Evolutionary conservation across 1,140 invertebrate genomes (phyloP), one percentile per base, ranked within the genome.

Genomic region (Pogonognathellus flavescens): DNA sequence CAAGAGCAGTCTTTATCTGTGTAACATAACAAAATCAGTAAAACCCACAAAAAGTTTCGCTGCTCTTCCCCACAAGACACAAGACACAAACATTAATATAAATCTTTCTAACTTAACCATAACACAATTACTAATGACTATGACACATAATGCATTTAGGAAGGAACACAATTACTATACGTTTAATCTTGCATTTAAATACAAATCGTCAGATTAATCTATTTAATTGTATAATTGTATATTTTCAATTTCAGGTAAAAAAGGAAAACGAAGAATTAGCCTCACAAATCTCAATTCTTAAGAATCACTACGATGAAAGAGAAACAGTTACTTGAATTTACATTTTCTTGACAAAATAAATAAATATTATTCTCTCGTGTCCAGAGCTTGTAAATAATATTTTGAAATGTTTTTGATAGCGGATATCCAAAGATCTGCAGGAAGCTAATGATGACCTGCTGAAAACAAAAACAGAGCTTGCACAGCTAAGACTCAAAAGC

Each of bases 181-280:
- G n/a, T n/a, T n/a, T n/a, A n/a, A n/a, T n/a, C n/a, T n/a, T n/a
- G n/a, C n/a, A n/a, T n/a, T n/a, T n/a, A n/a, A n/a, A n/a, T n/a
- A n/a, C n/a, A n/a, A n/a, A n/a, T n/a, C n/a, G n/a, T n/a, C n/a
- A n/a, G n/a, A n/a, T n/a, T n/a, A n/a, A n/a, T n/a, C n/a, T n/a
- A n/a, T n/a, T n/a, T n/a, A n/a, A n/a, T n/a, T n/a, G n/a, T n/a
- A n/a, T n/a, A n/a, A n/a, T n/a, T n/a, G n/a, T n/a, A n/a, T n/a
- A n/a, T n/a, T n/a, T n/a, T n/a, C n/a, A n/a, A n/a, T n/a, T n/a
- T n/a, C 41, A 89, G 88, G 85, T 84, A 14, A 84, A 86, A 20
- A 70, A 86, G 22, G 84, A 86, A 84, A 89, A 89, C 83, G 85
- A 84, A 53, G 85, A 87, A n/a, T 50, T 89, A 53, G 82, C 82